Conservation (phyloP, 2,797 vertebrate genomes). For the Nothura maculosa region DNA sequence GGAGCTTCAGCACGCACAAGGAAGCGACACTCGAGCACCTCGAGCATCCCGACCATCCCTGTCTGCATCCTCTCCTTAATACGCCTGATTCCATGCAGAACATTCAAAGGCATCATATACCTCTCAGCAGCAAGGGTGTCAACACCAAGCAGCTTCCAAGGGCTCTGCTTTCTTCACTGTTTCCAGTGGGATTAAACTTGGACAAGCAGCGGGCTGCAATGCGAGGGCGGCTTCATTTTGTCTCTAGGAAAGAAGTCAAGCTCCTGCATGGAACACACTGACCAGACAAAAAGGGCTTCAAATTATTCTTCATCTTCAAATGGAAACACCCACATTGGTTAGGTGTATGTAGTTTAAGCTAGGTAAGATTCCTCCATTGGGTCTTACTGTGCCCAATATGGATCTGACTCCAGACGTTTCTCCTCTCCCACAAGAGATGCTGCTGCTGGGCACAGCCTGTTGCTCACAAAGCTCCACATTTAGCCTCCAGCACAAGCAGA, state of each 20-base stretch:
- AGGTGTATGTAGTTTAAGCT: fast-evolving
- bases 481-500: neutral
- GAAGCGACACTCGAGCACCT: neutral
- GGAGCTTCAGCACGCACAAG: neutral
- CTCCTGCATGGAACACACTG: neutral
- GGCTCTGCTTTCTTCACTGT: neutral
- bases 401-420: neutral
- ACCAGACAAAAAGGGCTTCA: neutral
- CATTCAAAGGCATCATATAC: neutral
- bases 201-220: neutral
- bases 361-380: neutral
- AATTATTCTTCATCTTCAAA: neutral
- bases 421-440: neutral
- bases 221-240: neutral
- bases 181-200: neutral
- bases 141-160: neutral
- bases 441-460: too few species aligned
- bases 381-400: neutral
- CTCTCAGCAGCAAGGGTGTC: neutral
- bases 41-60: neutral
- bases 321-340: neutral
- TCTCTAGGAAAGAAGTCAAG: neutral
- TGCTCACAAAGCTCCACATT: neutral
- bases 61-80: neutral
- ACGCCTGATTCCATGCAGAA: neutral